A percentile compares a stretch with the other conserved stretches of the same genome.
These are phyloP conservation scores for Anolis sagrei DNA, from an alignment of 2,113 vertebrate genomes.

Conservation along the genomic window DNA sequence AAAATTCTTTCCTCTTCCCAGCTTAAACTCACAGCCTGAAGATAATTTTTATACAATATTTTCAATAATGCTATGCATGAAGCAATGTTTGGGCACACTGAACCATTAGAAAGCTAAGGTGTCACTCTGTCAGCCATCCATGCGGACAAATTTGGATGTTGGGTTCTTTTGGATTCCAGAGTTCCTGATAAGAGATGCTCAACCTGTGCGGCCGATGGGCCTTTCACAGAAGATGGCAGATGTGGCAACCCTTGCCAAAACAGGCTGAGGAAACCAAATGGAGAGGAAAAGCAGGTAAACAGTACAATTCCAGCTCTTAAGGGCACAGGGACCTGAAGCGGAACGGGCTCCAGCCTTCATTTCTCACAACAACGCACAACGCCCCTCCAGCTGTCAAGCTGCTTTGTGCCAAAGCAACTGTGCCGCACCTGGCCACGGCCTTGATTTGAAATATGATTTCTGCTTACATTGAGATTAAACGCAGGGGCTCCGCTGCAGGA, in stretches of 20 bases:
- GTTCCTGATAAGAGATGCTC: conserved; percentile 28
- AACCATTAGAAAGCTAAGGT: no score
- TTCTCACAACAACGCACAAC: neutral
- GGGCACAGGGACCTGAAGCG: conserved; percentile 33
- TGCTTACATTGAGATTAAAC: neutral
- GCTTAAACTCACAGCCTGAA: no score
- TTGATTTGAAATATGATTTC: conserved; percentile 2
- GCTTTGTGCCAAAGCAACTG: neutral
- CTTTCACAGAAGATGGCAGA: conserved; percentile 2
- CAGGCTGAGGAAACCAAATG: neutral
- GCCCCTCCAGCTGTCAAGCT: conserved; percentile 32
- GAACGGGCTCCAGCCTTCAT: conserved; percentile 32
- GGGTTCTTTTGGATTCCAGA: no score
- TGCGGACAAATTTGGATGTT: no score
- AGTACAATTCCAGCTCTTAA: neutral
- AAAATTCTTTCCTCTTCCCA: no score
- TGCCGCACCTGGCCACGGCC: accelerated
- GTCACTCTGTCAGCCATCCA: no score
- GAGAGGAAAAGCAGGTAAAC: neutral
- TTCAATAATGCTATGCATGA: no score
- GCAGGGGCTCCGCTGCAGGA: neutral
- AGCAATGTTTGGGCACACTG: no score
- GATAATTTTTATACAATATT: no score
- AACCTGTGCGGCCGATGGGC: conserved; percentile 12
- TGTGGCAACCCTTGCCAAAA: neutral